phyloP scores from a whole-genome alignment of 2,888 invertebrate species.

The Napeogenes inachia region DNA sequence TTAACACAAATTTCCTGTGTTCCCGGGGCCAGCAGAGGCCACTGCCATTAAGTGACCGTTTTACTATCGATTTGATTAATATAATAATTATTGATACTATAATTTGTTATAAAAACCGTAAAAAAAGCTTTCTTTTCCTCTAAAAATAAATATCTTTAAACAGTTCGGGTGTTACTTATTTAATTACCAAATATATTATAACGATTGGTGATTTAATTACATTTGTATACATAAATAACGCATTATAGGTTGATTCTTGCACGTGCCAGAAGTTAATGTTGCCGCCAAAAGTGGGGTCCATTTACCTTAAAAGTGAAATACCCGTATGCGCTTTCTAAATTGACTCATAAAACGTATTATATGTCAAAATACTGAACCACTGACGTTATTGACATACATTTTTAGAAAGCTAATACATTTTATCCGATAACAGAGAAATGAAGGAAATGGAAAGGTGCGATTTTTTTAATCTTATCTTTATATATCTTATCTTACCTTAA shows the following conservation, averaged over 20 bases:
- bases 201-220: neutral
- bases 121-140: too few relatives aligned
- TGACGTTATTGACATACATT: conserved; percentile 24
- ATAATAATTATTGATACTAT: neutral
- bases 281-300: conserved; percentile 8
- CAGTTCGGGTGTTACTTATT: too few relatives aligned
- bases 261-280: conserved; percentile 1
- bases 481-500: neutral
- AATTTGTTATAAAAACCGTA: neutral
- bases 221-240: too few relatives aligned
- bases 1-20: conserved; percentile 75
- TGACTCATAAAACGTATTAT: conserved; percentile 26
- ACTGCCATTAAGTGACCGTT: conserved; percentile 39
- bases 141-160: too few relatives aligned
- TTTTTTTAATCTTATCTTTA: neutral
- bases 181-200: too few relatives aligned
- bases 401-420: conserved; percentile 19
- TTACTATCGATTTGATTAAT: too few relatives aligned
- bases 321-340: conserved; percentile 25
- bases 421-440: neutral
- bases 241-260: too few relatives aligned
- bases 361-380: conserved; percentile 18
- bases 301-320: conserved; percentile 15
- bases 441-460: conserved; percentile 4
- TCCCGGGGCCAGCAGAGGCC: conserved; percentile 47